Evolutionary conservation across 1,140 invertebrate species (phyloP), one percentile per base, ranked within the genome.

Genomic region (Aplysia californica): DNA sequence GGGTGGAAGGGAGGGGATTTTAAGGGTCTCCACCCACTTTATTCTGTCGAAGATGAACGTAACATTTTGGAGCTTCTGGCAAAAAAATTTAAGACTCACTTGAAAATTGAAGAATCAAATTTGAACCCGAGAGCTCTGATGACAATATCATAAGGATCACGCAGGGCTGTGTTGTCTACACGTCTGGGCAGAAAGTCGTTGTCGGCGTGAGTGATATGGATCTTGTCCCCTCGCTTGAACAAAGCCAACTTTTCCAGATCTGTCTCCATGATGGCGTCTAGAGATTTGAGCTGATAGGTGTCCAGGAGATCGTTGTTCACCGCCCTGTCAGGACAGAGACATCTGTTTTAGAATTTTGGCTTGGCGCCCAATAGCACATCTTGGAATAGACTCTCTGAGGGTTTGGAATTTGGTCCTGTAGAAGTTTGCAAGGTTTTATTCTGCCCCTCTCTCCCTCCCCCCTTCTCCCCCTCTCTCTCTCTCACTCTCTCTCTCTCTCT

Each of bases 221-320:
- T 61, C 26, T 61, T 61, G 58, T 61, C 58, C 26, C 58, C 58
- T 26, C 26, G 15, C 15, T 10, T 6, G 15, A 10, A 10, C 15
- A 61, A 26, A 18, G 6, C 26, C 15, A 61, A 6, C 29, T 89
- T 84, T 56, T 85, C 79, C 0, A 91, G 73, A 10, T 82, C 77
- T 18, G 86, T 84, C 75, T 91, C 89, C 10, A 90, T 74, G 5
- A 91, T 76, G 1, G 86, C 90, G 72, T 91, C 90, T 55, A 91
- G 73, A 20, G 90, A 91, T 77, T 91, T 91, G 10, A 91, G 84
- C 76, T 90, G 90, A 76, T 91, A 91, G 0, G 89, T 91, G 80
- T 91, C 90, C 59, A 91, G 79, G 2, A 91, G 75, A 31, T 77
- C 84, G 83, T 91, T 91, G 82, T 91, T 91, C 10, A 91, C 81